Base-by-base conservation (phyloP, 2,888 invertebrate genomes). In the Monopis laevigella region DNA sequence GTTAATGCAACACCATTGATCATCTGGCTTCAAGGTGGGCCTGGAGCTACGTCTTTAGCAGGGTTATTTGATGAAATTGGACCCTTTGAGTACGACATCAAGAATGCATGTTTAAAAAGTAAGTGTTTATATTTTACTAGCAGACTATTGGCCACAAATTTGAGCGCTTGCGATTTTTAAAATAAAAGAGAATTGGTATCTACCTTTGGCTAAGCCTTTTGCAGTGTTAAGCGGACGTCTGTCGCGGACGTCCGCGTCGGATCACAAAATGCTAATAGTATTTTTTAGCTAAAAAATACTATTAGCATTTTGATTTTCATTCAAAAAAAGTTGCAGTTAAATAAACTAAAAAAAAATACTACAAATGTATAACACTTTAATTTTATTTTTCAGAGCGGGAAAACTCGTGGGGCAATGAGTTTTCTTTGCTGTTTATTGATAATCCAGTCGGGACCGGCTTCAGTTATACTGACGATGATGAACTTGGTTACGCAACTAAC, bases 1-100 rank as follows among this genome's bases (percentile, higher is more conserved):
- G 18, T 56, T 11, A 47, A 43, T 5, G 48, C 49, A 8, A 59
- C 58, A 1, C 93, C 93, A 0, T 68, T 92, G 48, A 78, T 92
- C 13, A 85, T 93, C 47, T 93, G 93, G 92, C 67, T 93, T 7
- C 87, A 92, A 82, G 93, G 93, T 13, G 93, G 93, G 0, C 93
- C 93, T 0, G 93, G 83, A 3, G 84, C 82, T 1, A 86, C 88
- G 0, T 86, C 88, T 16, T 26, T 69, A 42, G 44, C 51, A 18
- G 68, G 65, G 5, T 46, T 64, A 0, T 68, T 69, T 42, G 54
- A 58, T 11, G 45, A 61, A 2, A 51, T 63, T 13, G 69, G 69
- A 11, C 69, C 69, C 2, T 46, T 67, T 6, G 44, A 51, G 35
- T 42, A 64, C 19, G 36, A 36, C 30, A 32, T 43, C 4, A 46